These are phyloP conservation scores for Pristionchus arcanus DNA, from an alignment of 2,888 invertebrate genomes.

Conservation along the genomic window DNA sequence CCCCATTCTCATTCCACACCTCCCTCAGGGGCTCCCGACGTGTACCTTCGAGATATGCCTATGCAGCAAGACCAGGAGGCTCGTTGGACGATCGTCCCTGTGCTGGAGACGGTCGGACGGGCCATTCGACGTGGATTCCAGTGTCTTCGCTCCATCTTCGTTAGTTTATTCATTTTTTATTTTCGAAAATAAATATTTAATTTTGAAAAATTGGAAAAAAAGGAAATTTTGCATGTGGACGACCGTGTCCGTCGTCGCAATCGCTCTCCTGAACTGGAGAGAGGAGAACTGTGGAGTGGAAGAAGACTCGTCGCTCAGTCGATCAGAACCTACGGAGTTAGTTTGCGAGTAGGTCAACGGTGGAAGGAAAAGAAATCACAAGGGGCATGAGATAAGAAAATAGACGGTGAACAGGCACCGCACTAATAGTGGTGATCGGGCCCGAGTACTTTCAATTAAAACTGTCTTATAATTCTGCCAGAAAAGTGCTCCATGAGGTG, in stretches of 20 bases:
- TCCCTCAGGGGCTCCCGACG: not conserved
- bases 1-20: too few species aligned
- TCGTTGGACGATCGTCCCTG: not conserved
- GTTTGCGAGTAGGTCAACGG: not conserved
- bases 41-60: not conserved
- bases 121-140: not conserved
- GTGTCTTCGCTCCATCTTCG: not conserved
- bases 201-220: not conserved
- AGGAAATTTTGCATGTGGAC: not conserved
- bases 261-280: not conserved
- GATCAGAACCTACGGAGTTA: not conserved
- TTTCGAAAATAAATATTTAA: not conserved
- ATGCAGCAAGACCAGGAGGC: not conserved
- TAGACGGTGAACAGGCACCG: too few species aligned
- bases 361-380: too few species aligned
- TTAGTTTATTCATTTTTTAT: not conserved
- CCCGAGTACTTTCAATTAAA: too few species aligned
- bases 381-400: too few species aligned
- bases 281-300: conserved; percentile 8
- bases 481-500: too few species aligned
- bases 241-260: not conserved
- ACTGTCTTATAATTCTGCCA: too few species aligned
- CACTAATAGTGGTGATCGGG: too few species aligned
- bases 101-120: not conserved
- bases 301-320: not conserved